phyloP scores from a whole-genome alignment of 2,888 invertebrate species.

The Clistopyga incitator region DNA sequence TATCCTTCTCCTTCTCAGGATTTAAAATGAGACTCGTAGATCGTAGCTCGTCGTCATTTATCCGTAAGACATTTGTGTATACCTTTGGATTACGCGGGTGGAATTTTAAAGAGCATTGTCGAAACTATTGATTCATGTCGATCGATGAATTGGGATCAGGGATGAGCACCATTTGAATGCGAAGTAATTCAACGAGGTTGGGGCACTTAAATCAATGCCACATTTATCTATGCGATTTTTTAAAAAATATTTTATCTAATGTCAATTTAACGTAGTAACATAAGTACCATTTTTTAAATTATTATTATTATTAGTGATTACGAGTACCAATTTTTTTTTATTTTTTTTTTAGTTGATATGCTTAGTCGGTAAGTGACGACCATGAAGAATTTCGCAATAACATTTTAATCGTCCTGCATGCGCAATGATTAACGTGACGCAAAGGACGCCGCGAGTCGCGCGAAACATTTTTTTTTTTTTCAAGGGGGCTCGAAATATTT shows the following conservation, averaged over 20 bases:
- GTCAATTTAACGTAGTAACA: no score
- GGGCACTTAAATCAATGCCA: no score
- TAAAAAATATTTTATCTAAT: no score
- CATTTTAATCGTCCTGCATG: background rate
- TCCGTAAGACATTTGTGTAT: background rate
- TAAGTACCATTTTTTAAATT: no score
- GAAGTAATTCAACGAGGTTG: no score
- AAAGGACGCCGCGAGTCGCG: background rate
- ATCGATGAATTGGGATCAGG: no score
- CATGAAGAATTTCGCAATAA: background rate
- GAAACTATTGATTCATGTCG: background rate
- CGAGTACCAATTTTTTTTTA: no score
- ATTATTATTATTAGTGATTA: no score
- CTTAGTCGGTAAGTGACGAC: no score
- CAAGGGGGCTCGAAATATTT: slow-evolving; percentile 7
- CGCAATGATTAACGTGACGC: background rate
- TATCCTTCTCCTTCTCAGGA: background rate
- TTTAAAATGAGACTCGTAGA: background rate
- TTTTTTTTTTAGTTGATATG: no score
- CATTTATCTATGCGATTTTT: no score
- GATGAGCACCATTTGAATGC: no score
- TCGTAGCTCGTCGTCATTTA: background rate
- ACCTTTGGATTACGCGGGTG: background rate
- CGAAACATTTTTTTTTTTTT: slow-evolving; percentile 6
- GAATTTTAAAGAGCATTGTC: background rate